phyloP scores from a whole-genome alignment of 53 echinoderm and acorn worm species.

The Antedon mediterranea region DNA sequence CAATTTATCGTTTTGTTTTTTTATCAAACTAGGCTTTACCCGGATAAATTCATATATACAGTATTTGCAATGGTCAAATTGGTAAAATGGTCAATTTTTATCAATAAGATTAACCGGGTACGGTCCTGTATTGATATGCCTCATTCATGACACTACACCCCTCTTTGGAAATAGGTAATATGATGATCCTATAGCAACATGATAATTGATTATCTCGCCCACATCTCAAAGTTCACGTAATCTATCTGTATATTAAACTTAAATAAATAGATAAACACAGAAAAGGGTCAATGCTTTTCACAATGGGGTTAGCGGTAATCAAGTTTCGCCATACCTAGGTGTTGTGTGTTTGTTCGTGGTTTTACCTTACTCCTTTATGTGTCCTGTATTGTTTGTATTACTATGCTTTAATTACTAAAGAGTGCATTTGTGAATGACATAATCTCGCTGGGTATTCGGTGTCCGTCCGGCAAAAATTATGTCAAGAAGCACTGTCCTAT shows the following conservation, averaged over 20 bases:
- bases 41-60: no score
- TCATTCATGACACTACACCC: no score
- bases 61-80: no score
- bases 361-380: background rate
- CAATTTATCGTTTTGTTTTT: no score
- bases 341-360: background rate
- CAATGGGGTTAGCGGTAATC: background rate
- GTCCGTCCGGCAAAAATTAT: background rate
- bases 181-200: no score
- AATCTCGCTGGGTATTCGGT: background rate
- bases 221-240: background rate
- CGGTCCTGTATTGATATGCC: no score
- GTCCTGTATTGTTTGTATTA: background rate
- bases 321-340: background rate
- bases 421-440: background rate
- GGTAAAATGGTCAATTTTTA: no score
- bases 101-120: no score
- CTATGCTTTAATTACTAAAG: background rate
- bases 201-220: background rate
- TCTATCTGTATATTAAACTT: background rate
- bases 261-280: background rate
- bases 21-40: no score
- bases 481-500: background rate
- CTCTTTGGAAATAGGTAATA: no score
- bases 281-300: background rate